Evolutionary conservation across 1,140 invertebrate species (phyloP).

Genomic region (Drosophila oshimai): DNA sequence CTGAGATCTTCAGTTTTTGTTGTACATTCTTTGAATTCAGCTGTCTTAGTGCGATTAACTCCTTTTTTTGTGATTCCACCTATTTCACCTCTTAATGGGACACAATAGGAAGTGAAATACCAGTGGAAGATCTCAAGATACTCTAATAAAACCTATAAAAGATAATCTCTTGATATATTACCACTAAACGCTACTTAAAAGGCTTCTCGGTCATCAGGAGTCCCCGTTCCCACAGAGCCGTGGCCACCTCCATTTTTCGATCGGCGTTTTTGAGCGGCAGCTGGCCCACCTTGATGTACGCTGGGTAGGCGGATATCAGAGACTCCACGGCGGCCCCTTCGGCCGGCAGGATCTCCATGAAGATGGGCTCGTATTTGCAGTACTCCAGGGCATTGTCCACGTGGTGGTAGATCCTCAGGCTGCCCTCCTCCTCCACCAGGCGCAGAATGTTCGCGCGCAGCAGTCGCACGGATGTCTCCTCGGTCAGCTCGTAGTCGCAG

Average conservation of each 20-base stretch:
- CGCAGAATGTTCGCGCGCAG: conserved; percentile 88
- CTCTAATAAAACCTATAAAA: too few species aligned
- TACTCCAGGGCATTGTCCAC: conserved; percentile 93
- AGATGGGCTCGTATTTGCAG: conserved; percentile 91
- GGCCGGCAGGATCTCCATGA: conserved; percentile 88
- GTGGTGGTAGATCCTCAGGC: conserved; percentile 89
- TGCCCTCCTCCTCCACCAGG: conserved; percentile 87
- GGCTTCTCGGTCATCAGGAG: conserved; percentile 86
- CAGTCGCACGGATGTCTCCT: conserved; percentile 88
- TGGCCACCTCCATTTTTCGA: conserved; percentile 85
- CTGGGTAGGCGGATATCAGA: conserved; percentile 89
- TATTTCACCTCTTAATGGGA: too few species aligned
- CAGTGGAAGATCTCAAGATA: too few species aligned
- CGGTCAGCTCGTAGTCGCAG: conserved; percentile 86
- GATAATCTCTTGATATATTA: too few species aligned
- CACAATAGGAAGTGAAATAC: too few species aligned
- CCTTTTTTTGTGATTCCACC: too few species aligned
- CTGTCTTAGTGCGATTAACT: too few species aligned
- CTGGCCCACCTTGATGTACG: conserved; percentile 88
- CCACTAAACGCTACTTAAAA: conserved; percentile 78
- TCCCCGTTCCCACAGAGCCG: conserved; percentile 89
- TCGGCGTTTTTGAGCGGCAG: conserved; percentile 87
- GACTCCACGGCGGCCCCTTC: conserved; percentile 87
- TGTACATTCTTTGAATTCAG: too few species aligned
- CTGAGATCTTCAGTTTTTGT: too few species aligned